Evolutionary conservation across 2,888 invertebrate species (phyloP), one percentile per base, ranked within the genome.

Genomic region (Chrysodeixis includens): DNA sequence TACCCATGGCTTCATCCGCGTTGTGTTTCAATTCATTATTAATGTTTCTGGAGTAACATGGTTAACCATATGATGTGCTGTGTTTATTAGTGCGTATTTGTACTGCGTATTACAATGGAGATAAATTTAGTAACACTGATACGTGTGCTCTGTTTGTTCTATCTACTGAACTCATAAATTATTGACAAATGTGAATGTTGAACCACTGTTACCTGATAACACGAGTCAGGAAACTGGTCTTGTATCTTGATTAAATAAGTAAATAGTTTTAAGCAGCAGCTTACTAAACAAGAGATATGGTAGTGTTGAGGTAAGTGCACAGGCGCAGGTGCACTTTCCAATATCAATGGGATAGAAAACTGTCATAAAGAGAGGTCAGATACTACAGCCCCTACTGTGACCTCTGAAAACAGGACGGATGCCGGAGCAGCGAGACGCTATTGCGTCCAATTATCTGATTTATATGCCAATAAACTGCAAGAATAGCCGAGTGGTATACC

Each of bases 1-100:
- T 68, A 65, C 64, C 53, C 57, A 66, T 70, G 61, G 55, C 26
- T 22, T 66, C 53, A 62, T 73, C 65, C 72, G 63, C 46, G 9
- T 56, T 69, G 68, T 69, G 56, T 74, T 70, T 66, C 51, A 40
- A 56, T 64, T 9, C 52, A 63, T 71, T 75, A 79, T 79, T 72
- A 65, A 71, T 66, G 57, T 53, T 66, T 52, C 46, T 18, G 52
- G 30, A 30, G 51, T 40, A 66, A 30, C 22, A 62, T 66, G 40
- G 62, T 67, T 66, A 40, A 60, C 76, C 66, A 70, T 60, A n/a
- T 56, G 68, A 59, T 73, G 70, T 70, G 62, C 68, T 56, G 35
- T 40, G n/a, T 5, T 32, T 57, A 57, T 56, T 56, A 59, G 64
- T 61, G 60, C 49, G n/a, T n/a, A n/a, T n/a, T 35, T 40, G 14